phyloP scores from a whole-genome alignment of 2,888 invertebrate species.

The Steinernema carpocapsae region DNA sequence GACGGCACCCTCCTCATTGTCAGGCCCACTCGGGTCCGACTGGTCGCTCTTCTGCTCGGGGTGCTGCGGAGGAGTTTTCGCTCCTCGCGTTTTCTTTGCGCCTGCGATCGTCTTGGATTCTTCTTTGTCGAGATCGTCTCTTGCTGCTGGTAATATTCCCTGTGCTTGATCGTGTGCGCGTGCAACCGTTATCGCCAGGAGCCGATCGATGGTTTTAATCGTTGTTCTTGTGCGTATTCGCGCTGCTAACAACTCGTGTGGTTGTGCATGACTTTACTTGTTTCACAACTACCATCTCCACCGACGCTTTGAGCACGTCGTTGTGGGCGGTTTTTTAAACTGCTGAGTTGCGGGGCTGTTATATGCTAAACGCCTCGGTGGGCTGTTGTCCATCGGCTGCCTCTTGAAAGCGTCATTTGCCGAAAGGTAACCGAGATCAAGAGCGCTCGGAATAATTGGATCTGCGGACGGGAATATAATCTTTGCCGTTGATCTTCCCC shows the following conservation, averaged over 20 bases:
- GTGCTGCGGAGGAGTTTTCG: background rate
- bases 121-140: background rate
- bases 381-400: no score
- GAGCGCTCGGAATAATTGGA: background rate
- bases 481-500: conserved; percentile 3
- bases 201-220: conserved; percentile 12
- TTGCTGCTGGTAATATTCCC: no score
- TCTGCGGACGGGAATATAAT: conserved; percentile 26
- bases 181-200: conserved; percentile 23
- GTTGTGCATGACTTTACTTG: conserved; percentile 25
- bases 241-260: conserved; percentile 21
- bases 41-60: background rate
- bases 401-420: background rate
- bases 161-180: background rate
- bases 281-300: background rate
- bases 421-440: background rate
- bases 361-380: no score
- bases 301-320: no score
- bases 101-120: background rate
- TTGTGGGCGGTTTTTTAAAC: no score
- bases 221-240: background rate
- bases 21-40: conserved; percentile 9
- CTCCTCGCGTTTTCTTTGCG: background rate
- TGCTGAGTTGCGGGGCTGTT: no score
- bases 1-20: background rate